These are phyloP conservation scores for Cyphomyrus discorhynchus DNA, from an alignment of 2,113 vertebrate species.

Conservation along the genomic window DNA sequence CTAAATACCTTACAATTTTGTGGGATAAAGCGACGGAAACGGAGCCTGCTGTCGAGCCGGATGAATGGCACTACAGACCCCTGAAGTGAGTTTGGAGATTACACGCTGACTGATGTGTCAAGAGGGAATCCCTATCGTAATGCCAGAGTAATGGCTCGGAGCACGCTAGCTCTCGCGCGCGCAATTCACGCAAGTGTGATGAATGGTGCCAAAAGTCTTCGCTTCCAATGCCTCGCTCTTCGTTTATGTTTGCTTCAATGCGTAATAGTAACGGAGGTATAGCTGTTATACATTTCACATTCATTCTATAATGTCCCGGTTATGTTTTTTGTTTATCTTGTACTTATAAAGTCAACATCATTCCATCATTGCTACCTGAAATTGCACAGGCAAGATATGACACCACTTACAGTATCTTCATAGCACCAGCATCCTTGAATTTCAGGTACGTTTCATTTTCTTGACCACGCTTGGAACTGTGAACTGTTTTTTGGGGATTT, in stretches of 20 bases:
- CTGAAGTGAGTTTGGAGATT: constrained; percentile 4
- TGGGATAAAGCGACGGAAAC: background rate
- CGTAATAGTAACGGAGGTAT: background rate
- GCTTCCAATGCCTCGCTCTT: background rate
- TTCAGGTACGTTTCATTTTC: background rate
- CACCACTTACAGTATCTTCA: background rate
- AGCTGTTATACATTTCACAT: background rate
- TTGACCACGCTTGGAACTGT: background rate
- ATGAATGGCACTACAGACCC: background rate
- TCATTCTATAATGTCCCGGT: background rate
- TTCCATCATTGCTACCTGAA: background rate
- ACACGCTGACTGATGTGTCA: constrained; percentile 5
- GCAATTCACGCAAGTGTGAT: background rate
- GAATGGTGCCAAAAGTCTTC: background rate
- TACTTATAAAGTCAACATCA: background rate
- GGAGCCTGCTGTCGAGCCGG: background rate
- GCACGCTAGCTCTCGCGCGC: background rate
- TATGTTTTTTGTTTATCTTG: background rate
- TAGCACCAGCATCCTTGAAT: too few species aligned
- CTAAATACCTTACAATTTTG: background rate
- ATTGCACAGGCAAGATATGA: background rate
- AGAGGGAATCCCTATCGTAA: constrained; percentile 10
- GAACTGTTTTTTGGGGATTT: background rate
- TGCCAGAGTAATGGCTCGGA: background rate
- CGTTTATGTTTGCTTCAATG: background rate